Evolutionary conservation across 2,888 invertebrate genomes (phyloP).

Genomic region (Caenorhabditis uteleia): DNA sequence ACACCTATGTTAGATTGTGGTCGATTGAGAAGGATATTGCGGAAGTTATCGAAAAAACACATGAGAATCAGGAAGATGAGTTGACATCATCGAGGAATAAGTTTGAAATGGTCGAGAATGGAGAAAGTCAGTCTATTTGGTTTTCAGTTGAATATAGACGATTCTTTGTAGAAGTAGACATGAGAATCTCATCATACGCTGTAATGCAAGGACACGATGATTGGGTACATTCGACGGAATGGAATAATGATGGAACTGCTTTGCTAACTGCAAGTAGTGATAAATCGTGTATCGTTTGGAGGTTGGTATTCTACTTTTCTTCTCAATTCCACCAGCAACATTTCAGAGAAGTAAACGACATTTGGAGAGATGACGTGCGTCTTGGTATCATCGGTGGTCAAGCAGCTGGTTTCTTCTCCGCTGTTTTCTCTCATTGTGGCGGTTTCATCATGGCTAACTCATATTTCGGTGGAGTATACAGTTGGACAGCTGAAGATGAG

Average conservation of each 20-base stretch:
- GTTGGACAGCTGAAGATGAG: slow-evolving; percentile 46
- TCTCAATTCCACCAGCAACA: not conserved
- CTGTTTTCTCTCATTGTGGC: slow-evolving; percentile 41
- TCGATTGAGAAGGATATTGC: slow-evolving; percentile 19
- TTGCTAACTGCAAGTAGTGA: slow-evolving; percentile 63
- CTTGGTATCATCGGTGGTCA: slow-evolving; percentile 65
- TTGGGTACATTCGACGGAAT: slow-evolving; percentile 86
- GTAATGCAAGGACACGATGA: slow-evolving; percentile 89
- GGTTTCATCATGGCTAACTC: slow-evolving; percentile 49
- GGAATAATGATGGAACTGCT: slow-evolving; percentile 35
- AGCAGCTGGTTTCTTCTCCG: slow-evolving; percentile 61
- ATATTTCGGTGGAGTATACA: slow-evolving; percentile 57
- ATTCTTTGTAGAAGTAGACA: slow-evolving; percentile 9
- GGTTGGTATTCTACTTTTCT: not conserved
- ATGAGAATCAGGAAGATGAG: slow-evolving; percentile 22
- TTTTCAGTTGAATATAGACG: not conserved
- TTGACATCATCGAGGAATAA: slow-evolving; percentile 40
- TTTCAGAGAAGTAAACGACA: slow-evolving; percentile 31
- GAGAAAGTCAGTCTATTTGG: not conserved
- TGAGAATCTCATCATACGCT: slow-evolving; percentile 73
- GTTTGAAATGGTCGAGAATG: slow-evolving; percentile 2
- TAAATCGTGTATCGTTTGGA: slow-evolving; percentile 64
- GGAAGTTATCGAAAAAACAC: not conserved
- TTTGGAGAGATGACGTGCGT: slow-evolving; percentile 46
- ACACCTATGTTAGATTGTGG: slow-evolving; percentile 52